Evolutionary conservation across 1,140 invertebrate genomes (phyloP).

Genomic region (Drosophila gunungcola): DNA sequence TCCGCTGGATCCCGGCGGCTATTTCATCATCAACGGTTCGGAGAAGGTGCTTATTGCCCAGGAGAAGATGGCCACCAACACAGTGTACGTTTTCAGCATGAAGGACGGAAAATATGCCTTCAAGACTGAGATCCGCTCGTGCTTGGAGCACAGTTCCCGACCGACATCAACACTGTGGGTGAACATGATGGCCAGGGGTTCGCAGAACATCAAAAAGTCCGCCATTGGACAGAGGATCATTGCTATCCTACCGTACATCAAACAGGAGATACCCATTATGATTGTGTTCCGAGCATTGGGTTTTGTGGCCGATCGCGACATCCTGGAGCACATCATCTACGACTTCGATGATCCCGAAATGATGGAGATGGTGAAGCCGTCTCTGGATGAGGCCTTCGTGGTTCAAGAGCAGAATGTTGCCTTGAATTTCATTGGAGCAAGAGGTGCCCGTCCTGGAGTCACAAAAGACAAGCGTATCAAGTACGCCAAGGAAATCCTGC

Average conservation of each 20-base stretch:
- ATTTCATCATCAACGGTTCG: slow-evolving; percentile 98
- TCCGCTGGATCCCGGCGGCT: slow-evolving; percentile 98
- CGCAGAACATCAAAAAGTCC: slow-evolving; percentile 97
- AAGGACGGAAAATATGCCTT: slow-evolving; percentile 99
- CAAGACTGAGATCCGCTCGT: slow-evolving; percentile 98
- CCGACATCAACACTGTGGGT: slow-evolving; percentile 99
- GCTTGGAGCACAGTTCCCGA: slow-evolving; percentile 95
- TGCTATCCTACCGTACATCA: slow-evolving; percentile 98
- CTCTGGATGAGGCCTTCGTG: slow-evolving; percentile 99
- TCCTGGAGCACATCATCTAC: slow-evolving; percentile 99
- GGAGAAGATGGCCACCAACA: slow-evolving; percentile 99
- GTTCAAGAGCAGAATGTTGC: slow-evolving; percentile 99
- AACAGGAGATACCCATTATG: slow-evolving; percentile 99
- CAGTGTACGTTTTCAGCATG: slow-evolving; percentile 99
- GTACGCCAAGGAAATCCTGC: slow-evolving; percentile 99
- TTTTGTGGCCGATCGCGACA: slow-evolving; percentile 99
- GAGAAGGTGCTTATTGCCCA: slow-evolving; percentile 99
- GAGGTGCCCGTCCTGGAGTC: slow-evolving; percentile 98
- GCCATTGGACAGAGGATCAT: slow-evolving; percentile 99
- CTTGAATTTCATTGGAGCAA: slow-evolving; percentile 98
- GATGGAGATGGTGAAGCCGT: slow-evolving; percentile 99
- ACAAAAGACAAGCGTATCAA: slow-evolving; percentile 99
- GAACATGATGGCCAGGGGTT: slow-evolving; percentile 99
- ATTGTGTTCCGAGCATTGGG: slow-evolving; percentile 98
- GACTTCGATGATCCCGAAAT: slow-evolving; percentile 99